Conservation (phyloP, 2,888 invertebrate species). For the Pterobdella sp. region DNA sequence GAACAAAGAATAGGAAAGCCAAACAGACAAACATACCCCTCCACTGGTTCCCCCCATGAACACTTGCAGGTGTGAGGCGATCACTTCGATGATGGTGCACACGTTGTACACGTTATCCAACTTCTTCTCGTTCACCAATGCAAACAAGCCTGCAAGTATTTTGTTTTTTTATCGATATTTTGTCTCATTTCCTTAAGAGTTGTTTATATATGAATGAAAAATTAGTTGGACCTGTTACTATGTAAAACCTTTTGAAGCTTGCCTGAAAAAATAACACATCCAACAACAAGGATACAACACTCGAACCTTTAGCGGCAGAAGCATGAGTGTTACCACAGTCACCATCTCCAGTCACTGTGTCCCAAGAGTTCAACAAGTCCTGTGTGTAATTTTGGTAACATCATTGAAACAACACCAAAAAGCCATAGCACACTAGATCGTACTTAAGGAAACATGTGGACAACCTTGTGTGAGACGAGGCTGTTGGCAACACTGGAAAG, state of each 20-base stretch:
- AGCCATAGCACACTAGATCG: too few species aligned
- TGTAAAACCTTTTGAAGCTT: too few species aligned
- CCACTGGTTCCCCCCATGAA: conserved; percentile 73
- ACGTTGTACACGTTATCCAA: conserved; percentile 38
- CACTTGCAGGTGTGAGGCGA: conserved; percentile 56
- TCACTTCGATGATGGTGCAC: conserved; percentile 39
- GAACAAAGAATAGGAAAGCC: neutral
- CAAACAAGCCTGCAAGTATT: conserved; percentile 34
- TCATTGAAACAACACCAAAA: too few species aligned
- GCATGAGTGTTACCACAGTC: conserved; percentile 66
- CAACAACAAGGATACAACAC: neutral
- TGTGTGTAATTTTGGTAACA: too few species aligned
- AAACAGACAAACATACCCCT: conserved; percentile 51
- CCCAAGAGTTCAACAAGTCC: conserved; percentile 57
- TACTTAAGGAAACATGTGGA: too few species aligned
- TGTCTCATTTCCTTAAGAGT: too few species aligned
- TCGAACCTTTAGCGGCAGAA: conserved; percentile 43
- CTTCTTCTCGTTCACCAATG: conserved; percentile 24
- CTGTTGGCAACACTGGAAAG: conserved; percentile 50
- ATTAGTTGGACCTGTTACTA: too few species aligned
- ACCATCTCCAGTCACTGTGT: conserved; percentile 66
- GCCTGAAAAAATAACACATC: too few species aligned
- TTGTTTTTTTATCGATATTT: too few species aligned
- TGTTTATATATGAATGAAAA: too few species aligned
- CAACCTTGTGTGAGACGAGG: conserved; percentile 47